A percentile compares a stretch with the other conserved stretches of the same genome.
phyloP scores from a whole-genome alignment of 2,113 vertebrate species.

The Leucopternis melanops region DNA sequence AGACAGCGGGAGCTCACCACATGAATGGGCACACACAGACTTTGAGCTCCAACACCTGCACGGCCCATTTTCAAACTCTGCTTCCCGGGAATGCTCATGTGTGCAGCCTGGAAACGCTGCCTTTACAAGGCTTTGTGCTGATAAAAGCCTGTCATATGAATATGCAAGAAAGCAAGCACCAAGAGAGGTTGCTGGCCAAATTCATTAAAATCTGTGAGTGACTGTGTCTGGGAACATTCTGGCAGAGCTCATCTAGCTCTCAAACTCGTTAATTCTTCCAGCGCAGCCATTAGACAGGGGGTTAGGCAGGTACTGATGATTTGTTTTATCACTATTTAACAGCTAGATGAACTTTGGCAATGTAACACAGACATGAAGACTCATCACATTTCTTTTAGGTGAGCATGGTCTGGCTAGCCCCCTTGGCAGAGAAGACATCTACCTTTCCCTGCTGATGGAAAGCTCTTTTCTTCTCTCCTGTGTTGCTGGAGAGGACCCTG shows the following conservation, averaged over 20 bases:
- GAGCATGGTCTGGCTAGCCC: background rate
- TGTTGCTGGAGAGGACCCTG: background rate
- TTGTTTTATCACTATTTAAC: background rate
- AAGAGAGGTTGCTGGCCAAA: background rate
- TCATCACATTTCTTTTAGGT: background rate
- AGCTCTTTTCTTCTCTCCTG: background rate
- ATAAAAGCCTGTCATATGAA: background rate
- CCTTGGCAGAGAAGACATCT: background rate
- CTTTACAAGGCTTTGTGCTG: background rate
- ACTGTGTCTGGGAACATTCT: background rate
- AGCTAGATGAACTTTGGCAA: background rate
- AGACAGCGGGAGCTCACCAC: rapidly evolving
- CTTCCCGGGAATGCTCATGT: background rate
- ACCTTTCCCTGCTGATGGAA: background rate
- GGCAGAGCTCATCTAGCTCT: background rate
- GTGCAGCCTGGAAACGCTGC: background rate
- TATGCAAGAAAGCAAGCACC: background rate
- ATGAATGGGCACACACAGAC: rapidly evolving
- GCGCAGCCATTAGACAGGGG: background rate
- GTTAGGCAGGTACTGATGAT: background rate
- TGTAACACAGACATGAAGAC: background rate
- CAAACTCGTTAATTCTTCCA: background rate
- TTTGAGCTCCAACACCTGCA: background rate
- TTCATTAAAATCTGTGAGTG: background rate
- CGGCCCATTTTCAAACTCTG: background rate